Conservation (phyloP, 1,140 invertebrate species). For the Heliothis subflexa region DNA sequence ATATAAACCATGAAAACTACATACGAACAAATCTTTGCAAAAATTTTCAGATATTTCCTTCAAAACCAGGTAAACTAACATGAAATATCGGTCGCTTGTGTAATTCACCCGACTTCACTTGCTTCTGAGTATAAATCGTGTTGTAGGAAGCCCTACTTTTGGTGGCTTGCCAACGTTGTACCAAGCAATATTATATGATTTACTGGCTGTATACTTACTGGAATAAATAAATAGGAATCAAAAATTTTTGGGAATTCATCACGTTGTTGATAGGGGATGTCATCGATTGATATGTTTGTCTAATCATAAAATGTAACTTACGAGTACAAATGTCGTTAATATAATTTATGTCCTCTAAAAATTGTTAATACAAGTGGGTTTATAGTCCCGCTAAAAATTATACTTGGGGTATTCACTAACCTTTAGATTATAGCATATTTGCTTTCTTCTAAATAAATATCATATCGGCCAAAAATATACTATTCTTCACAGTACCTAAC, state of each 20-base stretch:
- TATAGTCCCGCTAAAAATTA: too few species aligned
- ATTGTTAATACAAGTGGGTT: too few species aligned
- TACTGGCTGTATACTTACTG: neutral
- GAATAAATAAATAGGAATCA: conserved; percentile 19
- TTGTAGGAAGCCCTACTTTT: conserved; percentile 11
- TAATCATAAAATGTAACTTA: too few species aligned
- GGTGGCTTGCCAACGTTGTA: conserved; percentile 4
- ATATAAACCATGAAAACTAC: too few species aligned
- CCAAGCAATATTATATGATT: conserved; percentile 17
- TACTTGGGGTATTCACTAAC: too few species aligned
- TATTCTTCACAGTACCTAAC: too few species aligned
- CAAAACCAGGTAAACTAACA: neutral
- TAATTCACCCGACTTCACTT: neutral
- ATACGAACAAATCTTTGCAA: neutral
- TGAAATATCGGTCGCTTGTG: neutral
- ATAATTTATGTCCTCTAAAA: too few species aligned
- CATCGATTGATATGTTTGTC: neutral
- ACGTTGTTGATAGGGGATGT: neutral
- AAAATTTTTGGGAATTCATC: neutral
- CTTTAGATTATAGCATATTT: too few species aligned
- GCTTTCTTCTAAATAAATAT: too few species aligned
- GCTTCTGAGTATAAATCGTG: neutral
- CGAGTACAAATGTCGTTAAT: too few species aligned
- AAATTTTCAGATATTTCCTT: neutral
- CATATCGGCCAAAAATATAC: too few species aligned